Conservation (phyloP, 2,888 invertebrate species). For the Brachyptera putata region DNA sequence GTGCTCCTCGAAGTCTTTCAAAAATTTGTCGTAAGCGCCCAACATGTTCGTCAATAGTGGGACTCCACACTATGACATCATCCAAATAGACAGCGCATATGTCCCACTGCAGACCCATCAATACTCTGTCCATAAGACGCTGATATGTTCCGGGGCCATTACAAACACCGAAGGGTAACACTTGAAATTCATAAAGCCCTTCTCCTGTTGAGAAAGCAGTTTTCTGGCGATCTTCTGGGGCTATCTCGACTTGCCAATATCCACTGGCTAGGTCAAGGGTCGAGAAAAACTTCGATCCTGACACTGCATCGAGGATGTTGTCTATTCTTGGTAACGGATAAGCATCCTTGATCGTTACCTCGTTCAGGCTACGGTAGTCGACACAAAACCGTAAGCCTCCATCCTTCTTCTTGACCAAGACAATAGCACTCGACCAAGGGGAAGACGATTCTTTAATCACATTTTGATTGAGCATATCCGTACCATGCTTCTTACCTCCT, state of each 20-base stretch:
- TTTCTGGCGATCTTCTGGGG: not conserved
- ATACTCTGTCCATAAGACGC: not conserved
- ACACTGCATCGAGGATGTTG: not conserved
- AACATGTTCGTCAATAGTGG: not conserved
- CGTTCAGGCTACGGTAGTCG: slow-evolving; percentile 5
- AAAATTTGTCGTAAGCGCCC: not conserved
- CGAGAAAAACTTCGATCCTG: not conserved
- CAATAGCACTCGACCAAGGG: not conserved
- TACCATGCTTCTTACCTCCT: no score
- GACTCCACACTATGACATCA: not conserved
- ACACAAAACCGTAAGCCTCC: not conserved
- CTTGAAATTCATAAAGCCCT: not conserved
- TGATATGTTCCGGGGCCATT: not conserved
- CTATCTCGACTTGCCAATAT: not conserved
- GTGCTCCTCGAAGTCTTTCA: not conserved
- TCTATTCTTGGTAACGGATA: slow-evolving; percentile 1
- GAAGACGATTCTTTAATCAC: no score
- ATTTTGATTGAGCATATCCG: no score
- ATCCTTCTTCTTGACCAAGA: not conserved
- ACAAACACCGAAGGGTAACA: not conserved
- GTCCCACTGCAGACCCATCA: not conserved
- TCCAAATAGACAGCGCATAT: not conserved
- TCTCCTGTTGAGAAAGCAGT: not conserved
- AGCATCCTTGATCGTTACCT: slow-evolving; percentile 2
- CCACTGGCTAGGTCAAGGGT: not conserved